A percentile compares a stretch with the other conserved stretches of the same genome.
phyloP scores from a whole-genome alignment of 1,140 invertebrate genomes.

The Neomicropteryx cornuta region DNA sequence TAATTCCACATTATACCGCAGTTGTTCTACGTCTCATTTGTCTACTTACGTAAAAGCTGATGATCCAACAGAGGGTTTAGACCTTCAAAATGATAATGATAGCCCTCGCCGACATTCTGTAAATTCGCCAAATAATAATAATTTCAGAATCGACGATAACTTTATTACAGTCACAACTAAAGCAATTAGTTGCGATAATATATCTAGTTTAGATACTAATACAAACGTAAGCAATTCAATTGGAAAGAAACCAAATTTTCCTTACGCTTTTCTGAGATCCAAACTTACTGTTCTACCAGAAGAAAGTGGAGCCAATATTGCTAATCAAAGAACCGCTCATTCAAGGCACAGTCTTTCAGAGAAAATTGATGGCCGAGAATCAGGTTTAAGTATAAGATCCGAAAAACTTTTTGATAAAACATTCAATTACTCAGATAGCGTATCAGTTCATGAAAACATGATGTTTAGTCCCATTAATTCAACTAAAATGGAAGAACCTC shows the following conservation, averaged over 20 bases:
- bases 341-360: conserved; percentile 38
- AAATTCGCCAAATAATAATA: conserved; percentile 18
- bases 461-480: conserved; percentile 19
- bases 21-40: conserved; percentile 63
- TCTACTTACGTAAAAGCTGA: conserved; percentile 67
- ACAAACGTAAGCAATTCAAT: conserved; percentile 20
- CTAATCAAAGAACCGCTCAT: conserved; percentile 33
- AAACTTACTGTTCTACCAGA: conserved; percentile 63
- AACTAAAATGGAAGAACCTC: conserved; percentile 28
- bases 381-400: conserved; percentile 23
- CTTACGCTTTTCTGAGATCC: conserved; percentile 66
- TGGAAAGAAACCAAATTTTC: conserved; percentile 54
- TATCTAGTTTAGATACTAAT: conserved; percentile 38
- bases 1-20: conserved; percentile 49
- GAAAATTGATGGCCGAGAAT: conserved; percentile 33
- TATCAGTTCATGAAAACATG: conserved; percentile 32
- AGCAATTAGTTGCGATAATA: conserved; percentile 52
- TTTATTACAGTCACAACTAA: conserved; percentile 40
- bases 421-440: conserved; percentile 37
- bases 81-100: conserved; percentile 42
- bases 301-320: conserved; percentile 46
- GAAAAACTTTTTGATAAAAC: conserved; percentile 33
- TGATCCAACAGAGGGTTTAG: conserved; percentile 65
- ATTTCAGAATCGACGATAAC: conserved; percentile 24
- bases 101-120: conserved; percentile 21